Conservation (phyloP, 2,113 vertebrate species). For the Hippopotamus amphibius region DNA sequence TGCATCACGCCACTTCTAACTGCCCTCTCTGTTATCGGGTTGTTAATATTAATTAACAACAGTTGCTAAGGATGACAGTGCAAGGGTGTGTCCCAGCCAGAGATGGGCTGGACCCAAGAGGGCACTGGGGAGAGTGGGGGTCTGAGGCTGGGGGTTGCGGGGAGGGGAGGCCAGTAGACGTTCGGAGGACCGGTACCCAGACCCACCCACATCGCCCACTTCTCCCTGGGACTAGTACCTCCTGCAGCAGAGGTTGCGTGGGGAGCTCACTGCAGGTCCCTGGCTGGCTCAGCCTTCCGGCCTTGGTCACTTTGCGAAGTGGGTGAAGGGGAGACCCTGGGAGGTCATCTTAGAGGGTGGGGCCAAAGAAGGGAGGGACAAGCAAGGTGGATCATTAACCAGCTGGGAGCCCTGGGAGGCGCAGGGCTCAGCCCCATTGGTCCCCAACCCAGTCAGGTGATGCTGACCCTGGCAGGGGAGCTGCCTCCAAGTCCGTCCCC, state of each 20-base stretch:
- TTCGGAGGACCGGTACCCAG: not conserved
- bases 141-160: not conserved
- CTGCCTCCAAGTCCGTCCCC: not conserved
- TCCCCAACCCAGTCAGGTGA: not conserved
- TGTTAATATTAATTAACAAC: conserved; percentile 70
- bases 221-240: not conserved
- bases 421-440: conserved; percentile 22
- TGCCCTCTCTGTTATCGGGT: conserved; percentile 33
- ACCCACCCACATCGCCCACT: too few relatives aligned
- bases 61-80: conserved; percentile 61
- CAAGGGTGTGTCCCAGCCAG: not conserved
- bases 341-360: not conserved
- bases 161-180: accelerated
- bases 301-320: not conserved
- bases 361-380: not conserved
- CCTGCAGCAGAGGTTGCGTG: not conserved
- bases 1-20: not conserved
- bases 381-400: conserved; percentile 70
- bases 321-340: not conserved
- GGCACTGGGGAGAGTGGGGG: not conserved
- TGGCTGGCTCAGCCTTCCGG: not conserved
- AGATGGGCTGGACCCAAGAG: not conserved
- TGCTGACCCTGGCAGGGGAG: not conserved
- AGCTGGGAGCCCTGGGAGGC: not conserved
- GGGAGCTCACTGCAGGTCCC: not conserved